Percentiles rank a stretch among this genome's conserved stretches.
Conservation (phyloP, 2,888 invertebrate species). For the Octodonta nipae region DNA sequence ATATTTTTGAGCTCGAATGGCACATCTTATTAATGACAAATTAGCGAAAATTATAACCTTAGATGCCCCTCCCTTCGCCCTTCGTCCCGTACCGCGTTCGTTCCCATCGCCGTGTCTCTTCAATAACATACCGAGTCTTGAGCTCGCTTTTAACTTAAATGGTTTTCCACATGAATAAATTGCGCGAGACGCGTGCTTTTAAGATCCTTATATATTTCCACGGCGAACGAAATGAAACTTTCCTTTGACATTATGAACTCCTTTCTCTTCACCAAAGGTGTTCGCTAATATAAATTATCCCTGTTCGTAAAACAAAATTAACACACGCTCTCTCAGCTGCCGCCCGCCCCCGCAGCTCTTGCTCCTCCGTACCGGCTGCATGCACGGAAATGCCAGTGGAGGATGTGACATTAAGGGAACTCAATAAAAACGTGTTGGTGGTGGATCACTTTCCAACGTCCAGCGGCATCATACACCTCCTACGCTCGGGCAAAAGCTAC, state of each 20-base stretch:
- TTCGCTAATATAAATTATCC: conserved; percentile 36
- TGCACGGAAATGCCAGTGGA: too few relatives aligned
- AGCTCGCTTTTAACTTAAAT: conserved; percentile 21
- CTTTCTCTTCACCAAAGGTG: conserved; percentile 32
- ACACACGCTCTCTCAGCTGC: conserved; percentile 1
- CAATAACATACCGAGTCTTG: not conserved
- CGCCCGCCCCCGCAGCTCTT: not conserved
- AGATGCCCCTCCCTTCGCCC: conserved; percentile 15
- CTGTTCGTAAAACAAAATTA: conserved; percentile 29
- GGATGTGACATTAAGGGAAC: too few relatives aligned
- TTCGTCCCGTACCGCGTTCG: conserved; percentile 10
- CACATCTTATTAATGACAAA: conserved; percentile 18
- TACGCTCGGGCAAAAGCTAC: too few relatives aligned
- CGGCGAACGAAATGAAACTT: conserved; percentile 34
- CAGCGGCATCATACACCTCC: too few relatives aligned
- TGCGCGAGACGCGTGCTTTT: conserved; percentile 19
- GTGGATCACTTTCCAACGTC: too few relatives aligned
- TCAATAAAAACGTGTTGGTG: too few relatives aligned
- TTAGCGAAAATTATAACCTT: conserved; percentile 18
- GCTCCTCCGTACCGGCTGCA: too few relatives aligned
- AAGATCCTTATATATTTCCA: conserved; percentile 28
- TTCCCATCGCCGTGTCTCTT: not conserved
- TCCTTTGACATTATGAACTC: conserved; percentile 36
- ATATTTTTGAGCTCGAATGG: conserved; percentile 15
- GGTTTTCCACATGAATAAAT: conserved; percentile 24